Base-by-base conservation (phyloP, 2,888 invertebrate species). In the Apantesis nais region DNA sequence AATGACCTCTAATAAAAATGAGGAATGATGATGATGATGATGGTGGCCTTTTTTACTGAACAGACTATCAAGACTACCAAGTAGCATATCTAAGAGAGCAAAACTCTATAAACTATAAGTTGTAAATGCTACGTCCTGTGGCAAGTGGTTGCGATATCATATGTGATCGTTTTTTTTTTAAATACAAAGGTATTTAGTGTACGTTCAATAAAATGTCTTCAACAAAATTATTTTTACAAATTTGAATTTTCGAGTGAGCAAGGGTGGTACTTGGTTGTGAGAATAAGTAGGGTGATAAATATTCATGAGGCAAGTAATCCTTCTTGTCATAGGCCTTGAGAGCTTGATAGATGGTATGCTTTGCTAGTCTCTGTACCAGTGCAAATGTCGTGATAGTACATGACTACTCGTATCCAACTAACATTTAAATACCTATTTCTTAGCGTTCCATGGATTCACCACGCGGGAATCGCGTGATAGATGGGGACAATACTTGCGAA, bases 221-320 rank as follows among this genome's bases (percentile, higher is more conserved):
- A 84, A 86, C 83, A 77, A 70, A 75, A 76, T 74, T 76, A 61
- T 68, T 72, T 71, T 75, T 76, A 78, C 76, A 79, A 75, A 80
- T 80, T 64, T 76, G 75, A 80, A 80, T 79, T 81, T 78, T 72
- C 74, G 73, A 82, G 72, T 70, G 79, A 85, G 84, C 85, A 82
- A 82, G 80, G 82, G 85, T 84, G 82, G 78, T 83, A 83, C 85
- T 85, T 84, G 83, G 86, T 86, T 88, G 84, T 76, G 78, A 83
- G 84, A 86, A 91, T 91, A 92, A 90, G 90, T 89, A 89, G 83
- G 77, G 85, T 81, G 86, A 90, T 93, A 92, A 93, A 93, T 93
- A 93, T 93, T 92, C 92, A 94, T 93, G 88, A 92, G 87, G 80
- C 83, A 86, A 88, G 90, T 91, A 92, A 92, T 92, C 92, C 92